Conservation (phyloP, 2,113 vertebrate species). For the Mus musculus region GRCm39 chr1:185983001-185983500, state of each 20-base stretch:
- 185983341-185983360: not conserved
- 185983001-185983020: conserved; percentile 8
- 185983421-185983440: not conserved
- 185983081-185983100: not conserved
- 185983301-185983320: not conserved
- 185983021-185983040: conserved; percentile 11
- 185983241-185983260: not conserved
- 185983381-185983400: not conserved
- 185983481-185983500: not conserved
- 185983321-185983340: not conserved
- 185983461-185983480: not conserved
- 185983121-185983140: not conserved
- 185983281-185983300: not conserved
- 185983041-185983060: not conserved
- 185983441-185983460: not conserved
- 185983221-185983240: not conserved
- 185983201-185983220: not conserved
- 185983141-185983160: not conserved
- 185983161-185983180: not conserved
- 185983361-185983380: not conserved
- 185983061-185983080: not conserved
- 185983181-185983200: not conserved
- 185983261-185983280: too few relatives aligned
- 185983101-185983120: not conserved
- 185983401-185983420: too few relatives aligned